Conservation (phyloP, 1,140 invertebrate genomes). For the Pseudoatta argentina region DNA sequence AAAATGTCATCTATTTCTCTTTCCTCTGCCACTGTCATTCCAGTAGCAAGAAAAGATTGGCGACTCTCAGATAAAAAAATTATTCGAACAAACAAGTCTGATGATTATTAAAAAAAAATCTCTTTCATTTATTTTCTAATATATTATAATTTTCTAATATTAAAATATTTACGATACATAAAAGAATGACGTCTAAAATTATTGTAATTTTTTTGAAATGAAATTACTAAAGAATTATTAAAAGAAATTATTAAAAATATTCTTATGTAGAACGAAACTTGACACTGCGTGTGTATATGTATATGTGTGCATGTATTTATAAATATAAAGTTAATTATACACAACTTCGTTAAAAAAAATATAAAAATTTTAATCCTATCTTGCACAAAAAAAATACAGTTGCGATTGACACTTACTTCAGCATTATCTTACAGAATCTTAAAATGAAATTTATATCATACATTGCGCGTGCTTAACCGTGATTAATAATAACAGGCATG, state of each 20-base stretch:
- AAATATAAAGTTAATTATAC: slow-evolving; percentile 7
- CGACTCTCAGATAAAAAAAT: not conserved
- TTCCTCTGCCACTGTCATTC: not conserved
- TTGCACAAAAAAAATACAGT: not conserved
- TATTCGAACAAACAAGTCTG: not conserved
- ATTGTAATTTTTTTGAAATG: not conserved
- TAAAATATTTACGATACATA: not conserved
- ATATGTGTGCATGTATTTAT: not conserved
- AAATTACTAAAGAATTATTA: not conserved
- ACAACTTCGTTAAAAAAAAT: not conserved
- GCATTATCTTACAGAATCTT: slow-evolving; percentile 14
- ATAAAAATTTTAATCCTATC: slow-evolving; percentile 17
- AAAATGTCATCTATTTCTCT: not conserved
- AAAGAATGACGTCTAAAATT: not conserved
- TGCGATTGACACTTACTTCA: not conserved
- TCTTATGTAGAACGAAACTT: not conserved
- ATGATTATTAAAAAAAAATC: not conserved
- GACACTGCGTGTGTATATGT: not conserved
- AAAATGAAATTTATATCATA: slow-evolving; percentile 18
- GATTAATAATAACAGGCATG: slow-evolving; percentile 19
- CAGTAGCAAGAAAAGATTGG: not conserved
- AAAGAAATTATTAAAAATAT: not conserved
- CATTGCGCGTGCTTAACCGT: not conserved
- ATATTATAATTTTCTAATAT: no score
- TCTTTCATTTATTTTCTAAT: not conserved